Conservation (phyloP, 2,113 vertebrate genomes). For the Pluvialis apricaria region DNA sequence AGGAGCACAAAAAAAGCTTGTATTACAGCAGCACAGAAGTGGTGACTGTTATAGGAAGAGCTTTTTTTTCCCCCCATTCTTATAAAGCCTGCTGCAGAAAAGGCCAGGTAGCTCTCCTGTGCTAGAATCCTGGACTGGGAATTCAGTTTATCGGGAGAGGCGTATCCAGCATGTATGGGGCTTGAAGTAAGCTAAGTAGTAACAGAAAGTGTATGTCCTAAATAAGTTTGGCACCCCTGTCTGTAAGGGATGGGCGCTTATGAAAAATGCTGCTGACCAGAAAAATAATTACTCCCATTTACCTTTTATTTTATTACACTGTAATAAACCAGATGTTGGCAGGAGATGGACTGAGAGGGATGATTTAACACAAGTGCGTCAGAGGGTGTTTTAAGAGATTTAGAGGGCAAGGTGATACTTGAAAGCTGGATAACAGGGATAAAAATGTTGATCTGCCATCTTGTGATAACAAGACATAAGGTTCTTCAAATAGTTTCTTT, state of each 20-base stretch:
- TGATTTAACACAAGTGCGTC: background rate
- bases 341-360: background rate
- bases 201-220: background rate
- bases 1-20: background rate
- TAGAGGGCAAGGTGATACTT: background rate
- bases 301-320: background rate
- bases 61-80: accelerated
- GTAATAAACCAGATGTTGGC: background rate
- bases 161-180: accelerated
- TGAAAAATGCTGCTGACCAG: background rate
- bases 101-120: background rate
- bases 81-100: background rate
- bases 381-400: background rate
- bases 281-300: background rate
- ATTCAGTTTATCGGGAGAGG: background rate
- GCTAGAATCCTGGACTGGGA: background rate
- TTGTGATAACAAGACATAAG: background rate
- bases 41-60: background rate
- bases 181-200: background rate
- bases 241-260: background rate
- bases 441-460: background rate
- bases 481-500: background rate
- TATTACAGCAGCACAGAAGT: background rate
- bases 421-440: background rate
- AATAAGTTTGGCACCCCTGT: background rate